These are phyloP conservation scores for Sicus ferrugineus DNA, from an alignment of 2,888 invertebrate genomes.

Conservation along the genomic window DNA sequence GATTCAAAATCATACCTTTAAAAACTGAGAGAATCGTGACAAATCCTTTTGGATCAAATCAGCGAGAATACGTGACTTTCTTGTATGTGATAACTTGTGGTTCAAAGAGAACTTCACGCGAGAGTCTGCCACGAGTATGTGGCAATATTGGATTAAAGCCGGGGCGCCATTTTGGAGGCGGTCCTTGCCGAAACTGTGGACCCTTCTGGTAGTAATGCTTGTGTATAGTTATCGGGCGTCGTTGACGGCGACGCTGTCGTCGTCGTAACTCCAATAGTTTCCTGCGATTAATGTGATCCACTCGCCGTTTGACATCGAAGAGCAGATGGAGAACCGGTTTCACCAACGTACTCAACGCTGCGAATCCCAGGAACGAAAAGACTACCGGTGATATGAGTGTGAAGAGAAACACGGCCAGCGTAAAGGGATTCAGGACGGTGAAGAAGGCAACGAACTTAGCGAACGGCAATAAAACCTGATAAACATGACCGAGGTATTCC, in stretches of 20 bases:
- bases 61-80: neutral
- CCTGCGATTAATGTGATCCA: conserved; percentile 49
- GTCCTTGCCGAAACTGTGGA: conserved; percentile 37
- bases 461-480: conserved; percentile 56
- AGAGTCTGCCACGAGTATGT: neutral
- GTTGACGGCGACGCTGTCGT: conserved; percentile 46
- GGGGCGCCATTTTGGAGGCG: conserved; percentile 35
- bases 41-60: neutral
- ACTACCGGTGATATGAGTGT: conserved; percentile 54
- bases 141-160: neutral
- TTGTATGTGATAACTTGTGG: neutral
- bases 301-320: conserved; percentile 54
- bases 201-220: conserved; percentile 56
- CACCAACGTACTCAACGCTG: conserved; percentile 52
- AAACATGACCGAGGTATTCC: conserved; percentile 55
- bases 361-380: conserved; percentile 57
- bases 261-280: conserved; percentile 46
- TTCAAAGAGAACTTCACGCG: neutral
- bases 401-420: conserved; percentile 56
- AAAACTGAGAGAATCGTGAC: neutral
- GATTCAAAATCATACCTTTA: too few species aligned
- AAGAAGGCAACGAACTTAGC: conserved; percentile 59
- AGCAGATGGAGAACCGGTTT: conserved; percentile 54
- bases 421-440: conserved; percentile 59
- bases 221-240: conserved; percentile 57